Conservation (phyloP, 2,797 vertebrate species). For the Trachurus trachurus region DNA sequence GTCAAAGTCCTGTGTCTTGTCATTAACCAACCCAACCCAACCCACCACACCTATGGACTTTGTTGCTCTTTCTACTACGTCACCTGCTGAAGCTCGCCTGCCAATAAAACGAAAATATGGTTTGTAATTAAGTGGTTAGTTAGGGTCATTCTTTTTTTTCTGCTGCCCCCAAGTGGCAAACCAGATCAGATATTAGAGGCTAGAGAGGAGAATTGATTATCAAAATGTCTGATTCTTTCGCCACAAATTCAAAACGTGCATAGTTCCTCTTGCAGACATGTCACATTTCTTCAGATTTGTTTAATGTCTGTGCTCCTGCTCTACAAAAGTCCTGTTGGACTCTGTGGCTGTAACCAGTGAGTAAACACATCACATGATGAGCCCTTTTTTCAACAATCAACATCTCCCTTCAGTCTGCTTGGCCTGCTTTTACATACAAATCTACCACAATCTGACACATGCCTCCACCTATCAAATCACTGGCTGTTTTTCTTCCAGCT, state of each 20-base stretch:
- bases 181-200: background rate
- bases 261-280: background rate
- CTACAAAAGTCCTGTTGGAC: background rate
- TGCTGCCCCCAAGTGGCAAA: background rate
- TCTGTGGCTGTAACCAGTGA: conserved; percentile 10
- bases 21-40: too few species aligned
- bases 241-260: background rate
- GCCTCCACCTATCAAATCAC: conserved; percentile 54
- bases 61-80: too few species aligned
- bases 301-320: background rate
- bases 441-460: conserved; percentile 57
- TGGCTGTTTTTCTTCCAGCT: conserved; percentile 50
- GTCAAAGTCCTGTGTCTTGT: too few species aligned
- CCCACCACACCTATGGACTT: too few species aligned
- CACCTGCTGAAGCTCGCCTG: background rate
- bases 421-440: conserved; percentile 46
- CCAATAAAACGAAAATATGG: background rate
- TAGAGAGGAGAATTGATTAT: background rate
- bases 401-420: conserved; percentile 33
- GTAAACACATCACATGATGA: conserved; percentile 25
- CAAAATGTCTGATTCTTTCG: too few species aligned
- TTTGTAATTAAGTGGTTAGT: background rate
- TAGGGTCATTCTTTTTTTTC: background rate
- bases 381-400: conserved; percentile 19
- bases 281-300: background rate